Evolutionary conservation across 2,113 vertebrate genomes (phyloP).

Genomic region (Epinephelus fuscoguttatus): DNA sequence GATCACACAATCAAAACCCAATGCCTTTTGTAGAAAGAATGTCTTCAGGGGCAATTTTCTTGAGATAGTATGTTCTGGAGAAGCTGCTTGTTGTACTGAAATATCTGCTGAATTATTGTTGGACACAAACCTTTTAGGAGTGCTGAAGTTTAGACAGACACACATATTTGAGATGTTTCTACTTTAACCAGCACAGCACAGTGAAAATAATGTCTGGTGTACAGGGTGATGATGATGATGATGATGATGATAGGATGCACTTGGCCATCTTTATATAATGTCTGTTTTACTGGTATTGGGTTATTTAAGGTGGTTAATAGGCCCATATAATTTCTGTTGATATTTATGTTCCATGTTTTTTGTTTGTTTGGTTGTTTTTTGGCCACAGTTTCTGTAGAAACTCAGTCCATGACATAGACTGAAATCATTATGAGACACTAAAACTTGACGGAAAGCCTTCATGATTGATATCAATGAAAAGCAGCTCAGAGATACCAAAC

Average conservation of each 20-base stretch:
- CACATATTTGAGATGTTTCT: background rate
- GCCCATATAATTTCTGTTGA: background rate
- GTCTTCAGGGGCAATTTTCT: too few species aligned
- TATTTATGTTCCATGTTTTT: background rate
- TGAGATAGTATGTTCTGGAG: too few species aligned
- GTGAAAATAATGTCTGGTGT: background rate
- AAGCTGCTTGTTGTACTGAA: background rate
- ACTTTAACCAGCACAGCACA: background rate
- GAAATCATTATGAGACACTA: background rate
- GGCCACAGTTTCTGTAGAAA: background rate
- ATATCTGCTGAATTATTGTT: background rate
- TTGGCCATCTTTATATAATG: conserved; percentile 28
- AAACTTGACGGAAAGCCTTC: background rate
- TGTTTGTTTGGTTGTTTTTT: background rate
- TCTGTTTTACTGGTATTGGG: background rate
- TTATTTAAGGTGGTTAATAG: background rate
- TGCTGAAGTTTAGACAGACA: background rate
- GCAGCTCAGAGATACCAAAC: background rate
- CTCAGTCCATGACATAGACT: background rate
- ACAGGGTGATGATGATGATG: background rate
- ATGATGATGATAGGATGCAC: conserved; percentile 45
- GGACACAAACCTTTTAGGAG: background rate
- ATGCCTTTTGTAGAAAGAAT: background rate
- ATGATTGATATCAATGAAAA: background rate
- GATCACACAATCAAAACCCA: background rate